Conservation (phyloP, 2,797 vertebrate species). For the Perodicticus potto region DNA sequence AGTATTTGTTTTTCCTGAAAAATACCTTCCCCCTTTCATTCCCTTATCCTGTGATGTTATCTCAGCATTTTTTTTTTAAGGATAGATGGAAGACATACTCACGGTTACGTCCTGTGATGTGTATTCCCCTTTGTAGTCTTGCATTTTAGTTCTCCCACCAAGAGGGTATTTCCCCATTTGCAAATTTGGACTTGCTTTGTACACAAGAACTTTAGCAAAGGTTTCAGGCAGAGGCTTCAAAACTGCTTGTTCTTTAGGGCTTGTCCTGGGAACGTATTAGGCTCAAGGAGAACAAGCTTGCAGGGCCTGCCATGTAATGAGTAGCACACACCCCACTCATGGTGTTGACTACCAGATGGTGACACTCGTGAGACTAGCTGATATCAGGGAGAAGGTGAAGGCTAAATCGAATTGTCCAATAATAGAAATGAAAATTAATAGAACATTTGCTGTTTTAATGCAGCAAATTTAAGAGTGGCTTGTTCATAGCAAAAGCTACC, state of each 20-base stretch:
- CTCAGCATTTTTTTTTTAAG: not conserved
- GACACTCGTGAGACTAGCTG: not conserved
- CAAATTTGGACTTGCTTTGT: not conserved
- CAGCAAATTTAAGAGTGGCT: not conserved
- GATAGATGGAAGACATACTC: not conserved
- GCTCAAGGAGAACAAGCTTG: not conserved
- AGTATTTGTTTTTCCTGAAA: not conserved
- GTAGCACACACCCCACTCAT: not conserved
- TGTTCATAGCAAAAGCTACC: not conserved
- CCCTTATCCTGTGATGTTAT: not conserved
- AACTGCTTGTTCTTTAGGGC: not conserved
- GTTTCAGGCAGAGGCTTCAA: not conserved
- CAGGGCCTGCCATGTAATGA: not conserved
- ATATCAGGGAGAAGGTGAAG: not conserved
- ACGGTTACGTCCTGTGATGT: fast-evolving
- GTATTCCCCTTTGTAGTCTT: not conserved
- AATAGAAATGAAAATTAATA: not conserved
- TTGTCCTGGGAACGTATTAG: not conserved
- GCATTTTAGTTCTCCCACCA: not conserved
- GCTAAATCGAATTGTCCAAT: not conserved
- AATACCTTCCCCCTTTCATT: not conserved
- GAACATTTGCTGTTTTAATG: not conserved
- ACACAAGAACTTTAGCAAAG: not conserved
- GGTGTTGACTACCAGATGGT: not conserved
- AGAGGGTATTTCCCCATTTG: not conserved